Evolutionary conservation across 2,888 invertebrate species (phyloP), one percentile per base, ranked within the genome.

Genomic region (Punctoribates punctum): DNA sequence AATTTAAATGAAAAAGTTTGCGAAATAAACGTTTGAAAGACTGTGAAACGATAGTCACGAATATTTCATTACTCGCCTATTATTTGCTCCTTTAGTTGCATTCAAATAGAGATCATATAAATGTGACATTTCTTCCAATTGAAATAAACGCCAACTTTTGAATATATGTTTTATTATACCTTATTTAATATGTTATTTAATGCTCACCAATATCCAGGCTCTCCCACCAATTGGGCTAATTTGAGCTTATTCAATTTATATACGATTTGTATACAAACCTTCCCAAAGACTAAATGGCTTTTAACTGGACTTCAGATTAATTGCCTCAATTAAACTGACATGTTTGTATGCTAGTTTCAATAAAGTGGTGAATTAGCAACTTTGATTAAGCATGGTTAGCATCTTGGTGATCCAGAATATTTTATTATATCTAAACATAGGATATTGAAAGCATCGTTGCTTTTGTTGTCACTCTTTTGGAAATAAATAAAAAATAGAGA

Each of bases 1-100:
- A 65, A 65, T 65, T 65, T 65, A 65, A 65, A 65, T 65, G 8
- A 38, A 65, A 65, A 65, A 65, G 65, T 65, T 34, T 34, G 4
- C 34, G 4, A 65, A 65, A 65, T 65, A 34, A 65, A 65, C 34
- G 65, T 29, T 65, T 34, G 29, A 23, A 65, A 65, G 34, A 34
- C n/a, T n/a, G n/a, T n/a, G n/a, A n/a, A n/a, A n/a, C n/a, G 27
- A 29, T 3, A 38, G 65, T 65, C 65, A 65, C 65, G 65, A 65
- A 65, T 65, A 65, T 65, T 65, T 65, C 65, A 65, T 65, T 65
- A 65, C 20, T 25, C 20, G 27, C 34, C n/a, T 65, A 38, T 65
- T 65, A 17, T 29, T 34, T 29, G 29, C 65, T 65, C 27, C n/a
- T 13, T 48, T 65, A 9, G 62, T 34, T 34, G 4, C 34, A 29